Evolutionary conservation across 2,888 invertebrate species (phyloP).

Genomic region (Blastobasis adustella): DNA sequence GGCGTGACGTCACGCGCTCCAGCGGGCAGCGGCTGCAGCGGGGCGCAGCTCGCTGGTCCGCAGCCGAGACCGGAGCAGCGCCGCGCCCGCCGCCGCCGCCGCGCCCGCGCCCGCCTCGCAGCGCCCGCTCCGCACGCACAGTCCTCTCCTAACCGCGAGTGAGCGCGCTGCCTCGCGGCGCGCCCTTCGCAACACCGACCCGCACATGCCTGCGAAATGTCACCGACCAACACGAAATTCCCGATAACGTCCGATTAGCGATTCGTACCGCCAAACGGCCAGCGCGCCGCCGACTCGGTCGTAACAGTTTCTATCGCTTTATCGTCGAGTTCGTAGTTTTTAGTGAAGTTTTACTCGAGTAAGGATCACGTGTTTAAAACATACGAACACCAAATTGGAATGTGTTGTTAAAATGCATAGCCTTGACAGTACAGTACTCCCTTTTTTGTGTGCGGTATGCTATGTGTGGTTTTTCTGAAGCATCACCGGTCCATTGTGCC

Average conservation of each 20-base stretch:
- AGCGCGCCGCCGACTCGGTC: conserved; percentile 35
- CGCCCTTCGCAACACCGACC: conserved; percentile 47
- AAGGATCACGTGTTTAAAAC: conserved; percentile 32
- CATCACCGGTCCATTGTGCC: conserved; percentile 15
- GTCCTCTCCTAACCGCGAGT: conserved; percentile 66
- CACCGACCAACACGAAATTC: conserved; percentile 46
- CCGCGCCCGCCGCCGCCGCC: conserved; percentile 2
- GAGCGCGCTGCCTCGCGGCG: conserved; percentile 70
- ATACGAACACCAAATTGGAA: conserved; percentile 33
- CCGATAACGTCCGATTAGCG: conserved; percentile 56
- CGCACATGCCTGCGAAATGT: conserved; percentile 64
- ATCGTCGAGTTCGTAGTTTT: conserved; percentile 22
- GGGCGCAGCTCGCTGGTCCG: conserved; percentile 7
- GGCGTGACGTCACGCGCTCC: conserved; percentile 10
- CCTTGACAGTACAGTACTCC: conserved; percentile 41
- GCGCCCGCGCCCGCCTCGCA: background rate
- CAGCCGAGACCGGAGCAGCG: conserved; percentile 1
- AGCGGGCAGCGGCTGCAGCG: conserved; percentile 2
- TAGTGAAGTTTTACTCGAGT: conserved; percentile 42
- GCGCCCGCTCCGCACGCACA: conserved; percentile 25
- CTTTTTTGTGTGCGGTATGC: conserved; percentile 29
- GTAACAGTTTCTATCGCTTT: conserved; percentile 24
- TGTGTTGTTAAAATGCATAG: conserved; percentile 60
- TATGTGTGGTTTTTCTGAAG: conserved; percentile 31
- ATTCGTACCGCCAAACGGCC: conserved; percentile 53